Evolutionary conservation across 2,113 vertebrate genomes (phyloP).

Genomic region (Mystacornis crossleyi): DNA sequence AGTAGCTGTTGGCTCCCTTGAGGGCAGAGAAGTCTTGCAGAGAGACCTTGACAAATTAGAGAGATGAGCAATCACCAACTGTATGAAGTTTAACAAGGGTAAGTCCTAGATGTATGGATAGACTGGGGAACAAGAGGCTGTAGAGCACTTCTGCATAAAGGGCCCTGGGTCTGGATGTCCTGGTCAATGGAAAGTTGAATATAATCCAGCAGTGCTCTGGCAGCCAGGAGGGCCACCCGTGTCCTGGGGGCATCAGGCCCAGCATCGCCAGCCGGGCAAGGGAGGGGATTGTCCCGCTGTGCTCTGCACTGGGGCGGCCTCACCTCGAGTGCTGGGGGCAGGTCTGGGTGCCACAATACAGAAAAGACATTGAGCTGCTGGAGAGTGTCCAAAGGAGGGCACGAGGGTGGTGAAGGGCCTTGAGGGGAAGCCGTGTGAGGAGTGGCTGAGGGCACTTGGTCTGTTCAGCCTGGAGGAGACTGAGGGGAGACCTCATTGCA

Average conservation of each 20-base stretch:
- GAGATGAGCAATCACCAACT: neutral
- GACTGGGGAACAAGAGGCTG: neutral
- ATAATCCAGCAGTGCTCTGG: neutral
- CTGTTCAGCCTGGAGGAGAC: neutral
- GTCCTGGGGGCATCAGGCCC: neutral
- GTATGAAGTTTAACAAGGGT: neutral
- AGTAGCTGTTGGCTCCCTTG: neutral
- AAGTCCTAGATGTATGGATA: neutral
- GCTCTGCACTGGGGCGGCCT: neutral
- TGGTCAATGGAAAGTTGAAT: fast-evolving
- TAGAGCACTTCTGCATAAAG: neutral
- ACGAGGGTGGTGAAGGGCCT: neutral
- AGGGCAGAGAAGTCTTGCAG: neutral
- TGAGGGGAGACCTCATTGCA: neutral
- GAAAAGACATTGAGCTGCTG: neutral
- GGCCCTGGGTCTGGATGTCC: fast-evolving
- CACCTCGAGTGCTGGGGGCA: neutral
- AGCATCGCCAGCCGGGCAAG: neutral
- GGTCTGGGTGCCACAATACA: neutral
- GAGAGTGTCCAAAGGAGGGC: neutral
- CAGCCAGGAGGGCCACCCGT: neutral
- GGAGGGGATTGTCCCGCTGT: neutral
- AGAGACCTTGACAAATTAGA: no score
- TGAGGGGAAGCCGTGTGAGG: neutral
- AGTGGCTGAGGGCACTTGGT: neutral